Evolutionary conservation across 1,140 invertebrate species (phyloP), one percentile per base, ranked within the genome.

Genomic region (Orchestia grillus): DNA sequence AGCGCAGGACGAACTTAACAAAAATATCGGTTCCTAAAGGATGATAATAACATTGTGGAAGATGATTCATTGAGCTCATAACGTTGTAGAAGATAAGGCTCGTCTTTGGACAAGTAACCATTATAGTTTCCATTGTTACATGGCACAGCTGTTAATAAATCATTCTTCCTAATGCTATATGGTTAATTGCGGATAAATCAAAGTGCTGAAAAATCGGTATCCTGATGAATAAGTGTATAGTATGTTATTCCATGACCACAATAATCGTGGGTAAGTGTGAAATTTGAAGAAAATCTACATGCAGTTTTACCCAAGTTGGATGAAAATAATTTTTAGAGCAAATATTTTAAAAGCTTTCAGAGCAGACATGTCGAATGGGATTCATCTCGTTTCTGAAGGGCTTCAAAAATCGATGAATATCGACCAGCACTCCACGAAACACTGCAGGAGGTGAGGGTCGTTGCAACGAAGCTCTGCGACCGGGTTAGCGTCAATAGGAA

Each of bases 371-470:
- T 36, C 36, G 88, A 23, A 42, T 41, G n/a, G 36, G 44, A 40
- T 94, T 94, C 44, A 94, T 94, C 92, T 94, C 44, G 44, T 4
- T 6, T 44, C 41, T 40, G 92, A 36, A 94, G 44, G 92, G 44
- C 40, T 94, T 94, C 43, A 45, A 94, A 94, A 94, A 94, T 94
- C 92, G 44, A 94, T 94, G 92, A 6, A 94, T 47, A 94, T 94
- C 92, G 92, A 94, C 47, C 44, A 0, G 44, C 44, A 1, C 92
- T 42, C 88, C 41, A 41, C 3, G 88, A 90, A 41, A 90, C 62
- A 1, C 62, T 77, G 15, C 1, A 23, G 15, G 62, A 77, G 62
- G 36, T 23, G 28, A 28, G 15, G 62, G 62, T 77, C 62, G 62
- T 77, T 77, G 62, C 62, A 77, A 15, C 62, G 62, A 77, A 3